A percentile compares a stretch with the other conserved stretches of the same genome.
These are phyloP conservation scores for Heliconius hortense DNA, from an alignment of 2,888 invertebrate genomes.

Conservation along the genomic window DNA sequence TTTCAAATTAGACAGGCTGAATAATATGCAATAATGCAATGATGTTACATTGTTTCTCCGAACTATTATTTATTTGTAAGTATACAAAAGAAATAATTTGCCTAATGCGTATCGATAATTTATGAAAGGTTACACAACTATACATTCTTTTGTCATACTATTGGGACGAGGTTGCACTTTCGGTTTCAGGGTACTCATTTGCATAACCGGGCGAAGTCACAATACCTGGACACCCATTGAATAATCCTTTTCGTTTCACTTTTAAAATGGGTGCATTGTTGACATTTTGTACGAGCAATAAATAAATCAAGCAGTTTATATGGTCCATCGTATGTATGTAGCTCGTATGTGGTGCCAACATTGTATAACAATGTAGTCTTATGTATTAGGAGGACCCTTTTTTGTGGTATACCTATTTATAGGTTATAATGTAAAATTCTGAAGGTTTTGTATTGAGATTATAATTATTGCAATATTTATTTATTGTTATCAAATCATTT, in stretches of 20 bases:
- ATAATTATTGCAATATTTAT: background rate
- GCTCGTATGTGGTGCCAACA: slow-evolving; percentile 37
- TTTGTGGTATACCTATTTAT: slow-evolving; percentile 13
- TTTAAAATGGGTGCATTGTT: slow-evolving; percentile 76
- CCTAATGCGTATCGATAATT: slow-evolving; percentile 77
- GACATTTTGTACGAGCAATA: slow-evolving; percentile 75
- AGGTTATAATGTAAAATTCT: background rate
- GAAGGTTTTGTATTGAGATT: background rate
- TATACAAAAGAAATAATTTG: slow-evolving; percentile 68
- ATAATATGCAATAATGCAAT: slow-evolving; percentile 61
- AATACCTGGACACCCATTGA: slow-evolving; percentile 71
- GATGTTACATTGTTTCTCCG: slow-evolving; percentile 60
- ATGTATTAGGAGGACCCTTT: slow-evolving; percentile 44
- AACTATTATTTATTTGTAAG: slow-evolving; percentile 56
- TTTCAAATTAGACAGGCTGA: slow-evolving; percentile 50
- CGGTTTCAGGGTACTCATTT: slow-evolving; percentile 79
- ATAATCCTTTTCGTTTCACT: slow-evolving; percentile 77
- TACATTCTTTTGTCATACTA: slow-evolving; percentile 54
- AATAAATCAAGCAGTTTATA: slow-evolving; percentile 78
- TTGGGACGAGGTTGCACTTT: slow-evolving; percentile 61
- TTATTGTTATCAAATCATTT: background rate
- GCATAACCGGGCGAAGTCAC: slow-evolving; percentile 73
- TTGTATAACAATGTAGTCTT: slow-evolving; percentile 64
- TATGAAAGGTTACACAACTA: slow-evolving; percentile 74
- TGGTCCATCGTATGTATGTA: slow-evolving; percentile 61